Base-by-base conservation (phyloP, 2,888 invertebrate genomes). In the Tuta absoluta region DNA sequence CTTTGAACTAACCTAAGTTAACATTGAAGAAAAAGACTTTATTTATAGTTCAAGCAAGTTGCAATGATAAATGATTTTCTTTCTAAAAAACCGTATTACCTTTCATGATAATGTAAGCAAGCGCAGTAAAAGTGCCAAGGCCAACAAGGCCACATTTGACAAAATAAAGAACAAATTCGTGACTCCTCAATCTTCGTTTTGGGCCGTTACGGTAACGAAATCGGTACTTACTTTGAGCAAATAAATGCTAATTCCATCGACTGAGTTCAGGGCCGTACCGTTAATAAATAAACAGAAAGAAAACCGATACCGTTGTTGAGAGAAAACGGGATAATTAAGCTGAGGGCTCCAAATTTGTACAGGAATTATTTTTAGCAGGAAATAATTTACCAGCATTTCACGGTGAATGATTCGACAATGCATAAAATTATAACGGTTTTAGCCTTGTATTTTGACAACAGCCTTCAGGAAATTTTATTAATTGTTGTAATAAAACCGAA, bases 241-340 rank as follows among this genome's bases (percentile, higher is more conserved):
- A 79, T 69, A 74, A 80, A 86, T 83, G 82, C 75, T 84, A 86
- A 87, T 81, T 77, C 67, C 65, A 77, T 79, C 73, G 72, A 76
- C 78, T 76, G 77, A 84, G 75, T 76, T 84, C 81, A 80, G 79
- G 77, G 78, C 78, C 68, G 24, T 48, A 77, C 78, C 74, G 80
- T 82, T 81, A 76, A 72, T 75, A 75, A 71, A 70, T 65, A 68
- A 68, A 68, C 58, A 66, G 58, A 63, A 68, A 67, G 68, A 60
- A 60, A 60, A 48, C 28, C 57, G 66, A 71, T 68, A 65, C 49
- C 68, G 68, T 62, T 64, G 51, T 62, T 64, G 45, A 66, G 75
- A 74, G 62, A 23, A 66, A 79, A 79, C 77, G 71, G 51, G 77
- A 78, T 66, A 73, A 70, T 72, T 74, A 33, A 28, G n/a, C 12